Conservation (phyloP, 1,140 invertebrate species). For the Monochamus saltuarius region DNA sequence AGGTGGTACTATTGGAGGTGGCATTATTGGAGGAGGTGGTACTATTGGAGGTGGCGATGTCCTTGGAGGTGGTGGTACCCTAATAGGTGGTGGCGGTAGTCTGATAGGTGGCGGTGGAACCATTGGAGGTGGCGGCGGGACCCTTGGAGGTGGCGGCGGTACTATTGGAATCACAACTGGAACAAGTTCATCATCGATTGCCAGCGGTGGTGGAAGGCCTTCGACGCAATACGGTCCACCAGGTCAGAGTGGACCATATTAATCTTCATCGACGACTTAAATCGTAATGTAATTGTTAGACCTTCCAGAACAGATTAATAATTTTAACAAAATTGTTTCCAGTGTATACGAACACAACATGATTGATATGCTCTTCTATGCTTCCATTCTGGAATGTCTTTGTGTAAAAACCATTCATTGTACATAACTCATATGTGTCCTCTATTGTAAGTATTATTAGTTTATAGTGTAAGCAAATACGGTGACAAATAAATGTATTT, state of each 20-base stretch:
- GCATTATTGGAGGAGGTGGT: constrained; percentile 12
- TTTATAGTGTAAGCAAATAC: constrained; percentile 22
- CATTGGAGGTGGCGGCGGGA: constrained; percentile 11
- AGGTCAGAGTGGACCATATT: constrained; percentile 40
- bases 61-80: constrained; percentile 18
- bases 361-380: too few relatives aligned
- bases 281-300: constrained; percentile 13
- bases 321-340: too few relatives aligned
- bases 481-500: constrained; percentile 42
- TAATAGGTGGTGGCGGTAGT: constrained; percentile 55
- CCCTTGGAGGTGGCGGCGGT: constrained; percentile 53
- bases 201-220: constrained; percentile 17
- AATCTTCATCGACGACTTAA: constrained; percentile 3
- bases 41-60: constrained; percentile 57
- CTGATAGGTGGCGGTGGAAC: constrained; percentile 50
- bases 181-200: neutral
- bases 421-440: constrained; percentile 16
- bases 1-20: constrained; percentile 52
- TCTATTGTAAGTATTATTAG: constrained; percentile 21
- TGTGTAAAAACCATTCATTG: constrained; percentile 10
- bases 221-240: constrained; percentile 37
- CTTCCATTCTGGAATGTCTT: too few relatives aligned
- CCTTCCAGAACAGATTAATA: neutral
- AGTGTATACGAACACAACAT: too few relatives aligned
- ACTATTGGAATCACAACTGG: constrained; percentile 15